Conservation (phyloP, 2,113 vertebrate species). For the Macaca nemestrina region DNA sequence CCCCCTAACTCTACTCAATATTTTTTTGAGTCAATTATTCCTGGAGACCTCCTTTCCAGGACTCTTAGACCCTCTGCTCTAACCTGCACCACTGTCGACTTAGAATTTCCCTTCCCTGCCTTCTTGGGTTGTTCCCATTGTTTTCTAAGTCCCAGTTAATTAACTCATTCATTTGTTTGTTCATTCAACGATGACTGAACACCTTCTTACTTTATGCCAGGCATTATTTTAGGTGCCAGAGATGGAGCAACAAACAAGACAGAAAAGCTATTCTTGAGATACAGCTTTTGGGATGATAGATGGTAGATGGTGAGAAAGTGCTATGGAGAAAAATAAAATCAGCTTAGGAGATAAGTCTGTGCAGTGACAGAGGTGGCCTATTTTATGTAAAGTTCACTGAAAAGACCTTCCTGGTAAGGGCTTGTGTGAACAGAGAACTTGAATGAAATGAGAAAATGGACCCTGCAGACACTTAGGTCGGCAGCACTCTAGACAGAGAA, state of each 20-base stretch:
- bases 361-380: neutral
- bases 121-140: neutral
- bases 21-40: neutral
- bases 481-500: neutral
- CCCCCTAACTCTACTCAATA: neutral
- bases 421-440: neutral
- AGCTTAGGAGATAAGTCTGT: neutral
- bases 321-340: neutral
- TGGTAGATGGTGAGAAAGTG: neutral
- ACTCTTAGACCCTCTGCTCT: neutral
- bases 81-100: neutral
- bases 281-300: neutral
- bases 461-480: neutral
- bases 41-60: neutral
- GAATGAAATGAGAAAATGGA: neutral
- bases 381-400: neutral
- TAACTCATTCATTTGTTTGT: neutral
- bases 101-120: neutral
- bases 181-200: neutral
- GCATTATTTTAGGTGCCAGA: neutral
- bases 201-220: neutral
- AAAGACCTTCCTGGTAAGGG: neutral
- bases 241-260: neutral
- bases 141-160: neutral
- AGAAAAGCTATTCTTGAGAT: neutral